Conservation (phyloP, 1,140 invertebrate species). For the Orchestia grillus region DNA sequence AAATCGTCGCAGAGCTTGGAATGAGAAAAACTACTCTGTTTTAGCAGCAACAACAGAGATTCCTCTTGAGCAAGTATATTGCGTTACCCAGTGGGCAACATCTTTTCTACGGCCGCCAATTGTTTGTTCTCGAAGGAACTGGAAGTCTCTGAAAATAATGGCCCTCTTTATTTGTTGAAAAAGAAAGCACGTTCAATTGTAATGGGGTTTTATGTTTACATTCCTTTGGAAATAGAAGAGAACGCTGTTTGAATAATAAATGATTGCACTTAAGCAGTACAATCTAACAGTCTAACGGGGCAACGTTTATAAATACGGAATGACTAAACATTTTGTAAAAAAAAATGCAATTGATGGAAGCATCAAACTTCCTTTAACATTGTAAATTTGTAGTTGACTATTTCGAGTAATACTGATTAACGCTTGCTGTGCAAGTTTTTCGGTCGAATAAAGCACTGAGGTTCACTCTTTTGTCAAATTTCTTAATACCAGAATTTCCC, state of each 20-base stretch:
- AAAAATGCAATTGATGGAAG: not conserved
- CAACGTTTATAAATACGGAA: too few relatives aligned
- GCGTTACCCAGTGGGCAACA: not conserved
- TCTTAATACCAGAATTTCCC: not conserved
- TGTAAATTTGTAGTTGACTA: not conserved
- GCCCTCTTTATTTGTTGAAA: not conserved
- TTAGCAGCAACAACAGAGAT: not conserved
- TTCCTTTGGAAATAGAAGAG: not conserved
- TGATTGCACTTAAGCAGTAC: not conserved
- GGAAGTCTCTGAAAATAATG: not conserved
- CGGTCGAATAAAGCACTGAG: not conserved
- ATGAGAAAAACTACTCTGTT: not conserved
- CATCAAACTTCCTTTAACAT: not conserved
- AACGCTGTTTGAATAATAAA: not conserved
- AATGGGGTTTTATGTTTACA: not conserved
- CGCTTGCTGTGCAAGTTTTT: not conserved
- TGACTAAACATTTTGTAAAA: not conserved
- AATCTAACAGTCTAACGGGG: too few relatives aligned
- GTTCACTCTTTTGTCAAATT: not conserved
- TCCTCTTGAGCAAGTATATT: not conserved
- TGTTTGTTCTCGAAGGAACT: not conserved
- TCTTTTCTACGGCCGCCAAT: not conserved
- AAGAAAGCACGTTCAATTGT: not conserved
- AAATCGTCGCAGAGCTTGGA: not conserved
- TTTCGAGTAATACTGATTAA: not conserved